Conservation (phyloP, 2,113 vertebrate species). For the Erinaceus europaeus region DNA sequence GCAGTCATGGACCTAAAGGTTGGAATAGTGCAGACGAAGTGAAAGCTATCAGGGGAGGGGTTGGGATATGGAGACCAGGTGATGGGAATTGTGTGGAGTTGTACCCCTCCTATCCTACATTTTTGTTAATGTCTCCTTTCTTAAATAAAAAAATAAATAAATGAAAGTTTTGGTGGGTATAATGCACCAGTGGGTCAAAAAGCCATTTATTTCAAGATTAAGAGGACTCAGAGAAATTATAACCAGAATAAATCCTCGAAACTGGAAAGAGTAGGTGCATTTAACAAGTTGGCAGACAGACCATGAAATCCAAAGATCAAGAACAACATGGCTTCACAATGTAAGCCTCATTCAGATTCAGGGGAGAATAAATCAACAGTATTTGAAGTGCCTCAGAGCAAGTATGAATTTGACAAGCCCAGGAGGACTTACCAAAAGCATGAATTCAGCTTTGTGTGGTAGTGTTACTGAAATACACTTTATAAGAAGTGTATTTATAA, state of each 20-base stretch:
- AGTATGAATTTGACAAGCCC: not conserved
- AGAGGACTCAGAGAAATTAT: slow-evolving; percentile 65
- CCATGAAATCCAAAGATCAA: slow-evolving; percentile 66
- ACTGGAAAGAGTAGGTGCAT: slow-evolving; percentile 41
- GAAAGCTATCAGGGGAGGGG: too few relatives aligned
- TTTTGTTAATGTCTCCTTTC: too few relatives aligned
- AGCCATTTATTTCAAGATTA: slow-evolving; percentile 67
- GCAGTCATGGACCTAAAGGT: too few relatives aligned
- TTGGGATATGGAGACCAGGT: too few relatives aligned
- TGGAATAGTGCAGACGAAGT: too few relatives aligned
- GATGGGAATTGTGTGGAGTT: too few relatives aligned
- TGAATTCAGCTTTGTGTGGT: slow-evolving; percentile 49
- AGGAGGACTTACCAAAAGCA: slow-evolving; percentile 38
- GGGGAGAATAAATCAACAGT: slow-evolving; percentile 62
- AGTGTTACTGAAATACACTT: not conserved
- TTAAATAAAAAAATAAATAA: too few relatives aligned
- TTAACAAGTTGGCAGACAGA: slow-evolving; percentile 67
- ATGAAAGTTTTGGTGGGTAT: slow-evolving; percentile 21
- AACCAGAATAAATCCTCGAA: slow-evolving; percentile 63
- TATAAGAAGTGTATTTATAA: too few relatives aligned
- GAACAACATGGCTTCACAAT: slow-evolving; percentile 34
- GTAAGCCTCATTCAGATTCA: slow-evolving; percentile 72
- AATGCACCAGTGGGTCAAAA: not conserved
- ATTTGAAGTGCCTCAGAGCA: slow-evolving; percentile 59
- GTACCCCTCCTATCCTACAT: too few relatives aligned